These are phyloP conservation scores for Acleris holmiana DNA, from an alignment of 2,888 invertebrate species.

Conservation along the genomic window DNA sequence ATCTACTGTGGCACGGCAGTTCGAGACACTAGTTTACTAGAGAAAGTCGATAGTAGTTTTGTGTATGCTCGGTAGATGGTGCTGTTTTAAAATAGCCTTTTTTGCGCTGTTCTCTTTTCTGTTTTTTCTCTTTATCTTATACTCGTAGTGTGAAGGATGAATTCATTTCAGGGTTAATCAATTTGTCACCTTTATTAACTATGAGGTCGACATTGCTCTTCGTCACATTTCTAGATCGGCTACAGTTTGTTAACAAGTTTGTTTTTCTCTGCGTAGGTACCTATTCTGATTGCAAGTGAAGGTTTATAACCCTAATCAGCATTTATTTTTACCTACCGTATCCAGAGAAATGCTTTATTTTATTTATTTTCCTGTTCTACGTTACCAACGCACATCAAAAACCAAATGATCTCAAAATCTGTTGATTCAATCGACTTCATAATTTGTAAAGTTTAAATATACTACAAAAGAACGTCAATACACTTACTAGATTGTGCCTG, in stretches of 20 bases:
- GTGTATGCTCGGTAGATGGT: slow-evolving; percentile 46
- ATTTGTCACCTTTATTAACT: slow-evolving; percentile 32
- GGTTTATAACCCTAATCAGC: background rate
- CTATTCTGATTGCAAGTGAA: background rate
- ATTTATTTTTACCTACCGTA: background rate
- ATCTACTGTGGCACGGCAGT: slow-evolving; percentile 40
- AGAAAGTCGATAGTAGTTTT: slow-evolving; percentile 33
- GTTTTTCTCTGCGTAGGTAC: background rate
- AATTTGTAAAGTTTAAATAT: no score
- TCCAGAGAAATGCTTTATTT: no score
- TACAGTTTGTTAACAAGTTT: slow-evolving; percentile 5
- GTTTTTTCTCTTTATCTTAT: slow-evolving; percentile 1
- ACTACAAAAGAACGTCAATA: background rate
- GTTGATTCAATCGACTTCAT: no score
- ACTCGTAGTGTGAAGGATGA: slow-evolving; percentile 25
- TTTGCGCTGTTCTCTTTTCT: slow-evolving; percentile 4
- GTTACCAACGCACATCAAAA: no score
- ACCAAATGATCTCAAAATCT: no score
- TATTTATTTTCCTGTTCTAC: no score
- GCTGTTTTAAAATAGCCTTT: slow-evolving; percentile 18
- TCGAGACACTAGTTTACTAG: slow-evolving; percentile 7
- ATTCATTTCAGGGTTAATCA: slow-evolving; percentile 34
- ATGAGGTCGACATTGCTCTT: slow-evolving; percentile 1
- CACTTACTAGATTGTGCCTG: slow-evolving; percentile 10
- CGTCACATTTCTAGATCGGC: slow-evolving; percentile 1